phyloP scores from a whole-genome alignment of 1,140 invertebrate genomes.

The Zophobas morio region DNA sequence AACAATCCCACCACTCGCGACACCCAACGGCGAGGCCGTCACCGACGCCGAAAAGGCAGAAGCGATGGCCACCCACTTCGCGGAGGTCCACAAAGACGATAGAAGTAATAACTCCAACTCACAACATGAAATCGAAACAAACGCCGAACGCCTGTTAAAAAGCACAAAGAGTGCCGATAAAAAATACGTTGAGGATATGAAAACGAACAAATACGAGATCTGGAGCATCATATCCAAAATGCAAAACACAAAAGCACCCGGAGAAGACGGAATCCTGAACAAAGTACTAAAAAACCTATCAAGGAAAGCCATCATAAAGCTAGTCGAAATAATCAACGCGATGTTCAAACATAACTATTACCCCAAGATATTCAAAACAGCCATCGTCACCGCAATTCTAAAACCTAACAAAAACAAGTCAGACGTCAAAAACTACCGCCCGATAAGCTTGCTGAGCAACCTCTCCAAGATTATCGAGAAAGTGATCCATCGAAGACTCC shows the following conservation, averaged over 20 bases:
- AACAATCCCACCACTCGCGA: neutral
- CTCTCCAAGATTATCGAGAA: conserved; percentile 56
- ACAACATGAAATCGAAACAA: neutral
- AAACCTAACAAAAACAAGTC: conserved; percentile 62
- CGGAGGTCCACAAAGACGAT: neutral
- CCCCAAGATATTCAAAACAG: conserved; percentile 64
- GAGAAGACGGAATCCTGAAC: conserved; percentile 39
- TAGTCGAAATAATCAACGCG: conserved; percentile 57
- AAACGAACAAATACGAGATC: conserved; percentile 13
- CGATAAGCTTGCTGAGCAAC: conserved; percentile 56
- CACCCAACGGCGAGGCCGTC: neutral
- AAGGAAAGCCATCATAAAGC: conserved; percentile 15
- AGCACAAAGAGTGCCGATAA: neutral
- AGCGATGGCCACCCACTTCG: neutral
- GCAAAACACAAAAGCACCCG: conserved; percentile 47
- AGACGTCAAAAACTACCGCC: conserved; percentile 41
- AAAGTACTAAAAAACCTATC: conserved; percentile 37
- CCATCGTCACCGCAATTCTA: conserved; percentile 63
- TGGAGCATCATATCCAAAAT: conserved; percentile 2
- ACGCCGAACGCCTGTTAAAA: neutral
- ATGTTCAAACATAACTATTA: conserved; percentile 61
- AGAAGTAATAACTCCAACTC: neutral
- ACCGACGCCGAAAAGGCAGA: conserved; percentile 1
- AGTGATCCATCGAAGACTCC: conserved; percentile 33
- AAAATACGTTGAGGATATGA: neutral